A percentile compares a stretch with the other conserved stretches of the same genome.
phyloP scores from a whole-genome alignment of 2,888 invertebrate genomes.

The Pycnomerus fuliginosus region DNA sequence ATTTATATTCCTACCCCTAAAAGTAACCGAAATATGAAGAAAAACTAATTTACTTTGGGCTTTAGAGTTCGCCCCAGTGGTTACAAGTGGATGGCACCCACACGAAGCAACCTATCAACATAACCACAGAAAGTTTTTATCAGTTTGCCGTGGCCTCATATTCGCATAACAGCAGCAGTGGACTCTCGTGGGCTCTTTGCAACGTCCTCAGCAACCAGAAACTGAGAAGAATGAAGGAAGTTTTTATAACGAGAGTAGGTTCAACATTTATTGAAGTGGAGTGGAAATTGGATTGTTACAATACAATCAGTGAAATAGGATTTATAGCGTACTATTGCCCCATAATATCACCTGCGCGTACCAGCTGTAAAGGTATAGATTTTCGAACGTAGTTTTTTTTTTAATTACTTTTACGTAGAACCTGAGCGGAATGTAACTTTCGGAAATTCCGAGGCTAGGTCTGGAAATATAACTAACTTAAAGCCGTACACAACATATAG shows the following conservation, averaged over 20 bases:
- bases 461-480: conserved; percentile 62
- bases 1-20: too few relatives aligned
- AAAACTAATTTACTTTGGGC: too few relatives aligned
- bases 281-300: conserved; percentile 78
- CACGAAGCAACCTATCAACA: too few relatives aligned
- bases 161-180: conserved; percentile 67
- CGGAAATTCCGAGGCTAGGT: conserved; percentile 55
- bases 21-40: too few relatives aligned
- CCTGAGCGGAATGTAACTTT: conserved; percentile 51
- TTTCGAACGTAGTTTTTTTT: conserved; percentile 1
- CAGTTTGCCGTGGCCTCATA: conserved; percentile 85
- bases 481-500: conserved; percentile 76
- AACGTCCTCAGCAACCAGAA: conserved; percentile 58
- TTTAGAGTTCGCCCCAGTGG: too few relatives aligned
- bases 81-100: too few relatives aligned
- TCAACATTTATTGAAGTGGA: conserved; percentile 62
- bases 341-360: conserved; percentile 54
- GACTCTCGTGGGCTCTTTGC: conserved; percentile 84
- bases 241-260: conserved; percentile 56
- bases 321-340: conserved; percentile 77
- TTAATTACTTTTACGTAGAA: conserved; percentile 23
- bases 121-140: too few relatives aligned
- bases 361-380: conserved; percentile 56
- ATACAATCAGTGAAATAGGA: conserved; percentile 69
- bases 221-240: conserved; percentile 59